Conservation (phyloP, 92 coral and sea anemone species). For the Anthopleura xanthogrammica region DNA sequence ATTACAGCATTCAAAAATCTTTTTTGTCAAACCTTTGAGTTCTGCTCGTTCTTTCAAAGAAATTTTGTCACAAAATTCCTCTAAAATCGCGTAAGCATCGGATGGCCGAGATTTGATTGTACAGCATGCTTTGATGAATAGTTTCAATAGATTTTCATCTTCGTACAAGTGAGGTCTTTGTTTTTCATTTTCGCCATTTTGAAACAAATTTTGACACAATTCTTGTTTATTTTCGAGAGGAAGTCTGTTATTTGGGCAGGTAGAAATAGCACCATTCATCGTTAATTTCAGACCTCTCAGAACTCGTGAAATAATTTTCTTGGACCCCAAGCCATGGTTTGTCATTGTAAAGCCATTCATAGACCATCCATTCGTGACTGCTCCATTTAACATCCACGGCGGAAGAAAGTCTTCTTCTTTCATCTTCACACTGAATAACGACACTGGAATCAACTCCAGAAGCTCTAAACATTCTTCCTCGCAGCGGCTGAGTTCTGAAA, state of each 20-base stretch:
- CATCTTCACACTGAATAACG: neutral
- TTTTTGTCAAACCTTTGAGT: constrained; percentile 6
- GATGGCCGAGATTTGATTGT: neutral
- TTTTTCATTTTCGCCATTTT: neutral
- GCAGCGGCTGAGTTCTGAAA: neutral
- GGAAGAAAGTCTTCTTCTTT: neutral
- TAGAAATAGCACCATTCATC: neutral
- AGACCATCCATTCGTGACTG: neutral
- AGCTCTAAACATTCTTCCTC: neutral
- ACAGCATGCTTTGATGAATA: constrained; percentile 9
- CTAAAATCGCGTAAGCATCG: neutral
- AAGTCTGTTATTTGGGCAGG: neutral
- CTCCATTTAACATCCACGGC: neutral
- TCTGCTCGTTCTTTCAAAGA: neutral
- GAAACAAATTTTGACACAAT: neutral
- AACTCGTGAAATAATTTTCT: neutral
- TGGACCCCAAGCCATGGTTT: neutral
- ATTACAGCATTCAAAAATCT: neutral
- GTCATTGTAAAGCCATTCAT: no score
- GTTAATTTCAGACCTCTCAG: constrained; percentile 11
- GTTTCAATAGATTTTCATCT: constrained; percentile 6
- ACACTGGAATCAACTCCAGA: neutral
- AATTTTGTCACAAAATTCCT: constrained; percentile 11
- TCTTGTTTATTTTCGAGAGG: neutral
- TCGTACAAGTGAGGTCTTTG: neutral